Evolutionary conservation across 2,797 vertebrate species (phyloP).

Genomic region (Oceanodroma leucorhoa): DNA sequence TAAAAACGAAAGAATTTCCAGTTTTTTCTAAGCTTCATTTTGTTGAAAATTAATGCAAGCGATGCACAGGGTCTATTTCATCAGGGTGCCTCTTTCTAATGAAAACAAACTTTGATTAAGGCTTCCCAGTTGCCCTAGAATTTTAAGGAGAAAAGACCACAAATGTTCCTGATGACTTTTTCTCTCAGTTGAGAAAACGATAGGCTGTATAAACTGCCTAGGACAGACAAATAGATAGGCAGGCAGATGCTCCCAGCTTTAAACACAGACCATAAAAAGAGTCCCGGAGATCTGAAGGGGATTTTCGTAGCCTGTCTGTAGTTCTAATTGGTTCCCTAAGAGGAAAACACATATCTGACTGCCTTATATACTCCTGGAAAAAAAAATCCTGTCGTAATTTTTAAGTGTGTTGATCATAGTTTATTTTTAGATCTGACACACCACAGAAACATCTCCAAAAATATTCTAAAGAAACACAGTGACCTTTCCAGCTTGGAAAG

Average conservation of each 20-base stretch:
- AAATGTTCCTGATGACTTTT: neutral
- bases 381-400: slow-evolving; percentile 1
- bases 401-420: slow-evolving; percentile 3
- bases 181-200: neutral
- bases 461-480: slow-evolving; percentile 40
- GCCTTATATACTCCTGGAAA: neutral
- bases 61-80: neutral
- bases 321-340: neutral
- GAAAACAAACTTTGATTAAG: neutral
- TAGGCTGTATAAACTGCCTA: neutral
- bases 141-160: neutral
- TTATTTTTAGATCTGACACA: slow-evolving; percentile 62
- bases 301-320: neutral
- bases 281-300: neutral
- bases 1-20: neutral
- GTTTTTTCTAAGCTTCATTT: neutral
- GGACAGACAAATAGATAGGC: neutral
- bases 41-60: neutral
- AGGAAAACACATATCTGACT: neutral
- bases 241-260: neutral
- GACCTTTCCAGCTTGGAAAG: slow-evolving; percentile 23
- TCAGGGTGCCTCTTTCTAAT: neutral
- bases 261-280: neutral
- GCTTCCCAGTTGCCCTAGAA: neutral
- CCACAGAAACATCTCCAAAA: slow-evolving; percentile 47